Evolutionary conservation across 2,888 invertebrate genomes (phyloP), one percentile per base, ranked within the genome.

Genomic region (Amblyteles armatorius): DNA sequence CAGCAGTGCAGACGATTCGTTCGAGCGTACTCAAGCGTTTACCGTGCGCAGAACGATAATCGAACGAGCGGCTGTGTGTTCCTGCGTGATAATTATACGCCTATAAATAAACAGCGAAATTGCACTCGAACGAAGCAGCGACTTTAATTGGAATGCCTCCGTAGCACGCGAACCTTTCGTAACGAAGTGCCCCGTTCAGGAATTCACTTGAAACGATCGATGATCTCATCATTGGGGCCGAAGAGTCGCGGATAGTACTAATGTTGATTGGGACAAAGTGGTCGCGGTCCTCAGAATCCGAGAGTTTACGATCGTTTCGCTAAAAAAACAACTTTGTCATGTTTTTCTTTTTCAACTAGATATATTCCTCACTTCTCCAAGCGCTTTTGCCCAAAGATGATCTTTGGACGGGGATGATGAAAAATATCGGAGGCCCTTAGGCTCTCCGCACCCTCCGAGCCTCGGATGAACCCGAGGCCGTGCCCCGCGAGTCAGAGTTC

Each of bases 51-150:
- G 90, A 86, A 87, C 87, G 88, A 90, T 91, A 87, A 87, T 88
- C 86, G 87, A 87, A 74, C 86, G 86, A 52, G 85, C 55, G n/a
- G 72, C 82, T 52, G 90, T 87, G 88, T 87, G 88, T 78, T 77
- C 87, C 87, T 87, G 88, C 91, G 89, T 89, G 91, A 90, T 91
- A 91, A 91, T 90, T 88, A 88, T 84, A 88, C 82, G 88, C 86
- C 89, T 89, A 92, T 92, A 92, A 92, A 92, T 92, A 91, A 91
- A 90, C 90, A 88, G 65, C 85, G 87, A 90, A 91, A 91, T 88
- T 91, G 90, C 90, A 85, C 89, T 89, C 89, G 89, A 89, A 86
- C 78, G 83, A 19, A 74, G 87, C 88, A 87, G 87, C 87, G 87
- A 90, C 89, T 92, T 90, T 92, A 91, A 92, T 91, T 91, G 91